Evolutionary conservation across 2,888 invertebrate species (phyloP).

Genomic region (Apamea sordens): DNA sequence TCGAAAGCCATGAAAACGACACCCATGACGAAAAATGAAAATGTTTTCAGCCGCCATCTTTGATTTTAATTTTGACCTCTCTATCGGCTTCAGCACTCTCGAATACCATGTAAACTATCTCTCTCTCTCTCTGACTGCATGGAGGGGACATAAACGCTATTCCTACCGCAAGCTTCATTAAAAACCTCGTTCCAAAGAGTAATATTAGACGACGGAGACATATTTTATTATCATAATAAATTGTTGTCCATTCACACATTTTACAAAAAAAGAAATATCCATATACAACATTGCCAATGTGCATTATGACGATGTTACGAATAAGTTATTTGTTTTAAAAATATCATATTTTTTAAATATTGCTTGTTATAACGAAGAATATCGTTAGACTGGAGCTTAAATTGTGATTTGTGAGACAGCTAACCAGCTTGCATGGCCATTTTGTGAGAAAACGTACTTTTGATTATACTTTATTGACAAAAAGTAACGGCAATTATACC

Average conservation of each 20-base stretch:
- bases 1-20: not conserved
- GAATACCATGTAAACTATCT: too few relatives aligned
- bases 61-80: too few relatives aligned
- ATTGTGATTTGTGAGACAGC: conserved; percentile 46
- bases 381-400: not conserved
- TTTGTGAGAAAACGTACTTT: conserved; percentile 26
- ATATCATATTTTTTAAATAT: conserved; percentile 21
- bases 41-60: too few relatives aligned
- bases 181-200: not conserved
- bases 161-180: not conserved
- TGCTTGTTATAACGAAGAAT: conserved; percentile 13
- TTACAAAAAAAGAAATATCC: not conserved
- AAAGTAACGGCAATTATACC: conserved; percentile 25
- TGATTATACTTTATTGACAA: conserved; percentile 39
- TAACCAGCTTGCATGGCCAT: conserved; percentile 23
- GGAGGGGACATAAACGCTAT: too few relatives aligned
- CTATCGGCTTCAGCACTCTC: too few relatives aligned
- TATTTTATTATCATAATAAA: not conserved
- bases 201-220: not conserved
- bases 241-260: not conserved
- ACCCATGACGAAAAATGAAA: too few relatives aligned
- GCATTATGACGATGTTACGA: not conserved
- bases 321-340: conserved; percentile 25
- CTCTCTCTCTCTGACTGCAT: too few relatives aligned
- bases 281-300: conserved; percentile 5